These are phyloP conservation scores for Bombus ignitus DNA, from an alignment of 1,140 invertebrate genomes.

Conservation along the genomic window DNA sequence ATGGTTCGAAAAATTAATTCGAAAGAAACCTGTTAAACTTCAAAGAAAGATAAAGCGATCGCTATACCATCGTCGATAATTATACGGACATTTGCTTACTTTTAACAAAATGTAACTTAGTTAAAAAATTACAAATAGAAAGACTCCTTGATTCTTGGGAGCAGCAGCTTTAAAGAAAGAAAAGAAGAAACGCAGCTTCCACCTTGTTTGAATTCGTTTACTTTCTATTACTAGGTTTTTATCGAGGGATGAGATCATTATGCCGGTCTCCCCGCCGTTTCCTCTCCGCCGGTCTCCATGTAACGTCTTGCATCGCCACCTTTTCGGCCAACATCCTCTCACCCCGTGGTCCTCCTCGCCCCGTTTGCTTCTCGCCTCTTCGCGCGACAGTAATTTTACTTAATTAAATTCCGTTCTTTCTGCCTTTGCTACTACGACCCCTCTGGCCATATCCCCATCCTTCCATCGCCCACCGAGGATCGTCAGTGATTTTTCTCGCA, in stretches of 20 bases:
- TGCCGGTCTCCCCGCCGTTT: constrained; percentile 15
- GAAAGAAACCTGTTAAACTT: too few species aligned
- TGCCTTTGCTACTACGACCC: constrained; percentile 65
- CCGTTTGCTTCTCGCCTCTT: constrained; percentile 73
- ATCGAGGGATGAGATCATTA: constrained; percentile 68
- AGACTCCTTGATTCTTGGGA: too few species aligned
- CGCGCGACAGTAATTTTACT: constrained; percentile 83
- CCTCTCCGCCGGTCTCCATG: not conserved
- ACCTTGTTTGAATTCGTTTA: constrained; percentile 59
- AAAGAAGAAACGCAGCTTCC: not conserved
- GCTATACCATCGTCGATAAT: too few species aligned
- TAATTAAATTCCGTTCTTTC: constrained; percentile 84
- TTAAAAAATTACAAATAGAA: too few species aligned
- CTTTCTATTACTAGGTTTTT: constrained; percentile 68
- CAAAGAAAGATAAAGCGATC: too few species aligned
- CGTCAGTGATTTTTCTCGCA: constrained; percentile 72
- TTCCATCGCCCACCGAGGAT: constrained; percentile 40
- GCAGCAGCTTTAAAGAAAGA: too few species aligned
- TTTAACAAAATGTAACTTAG: too few species aligned
- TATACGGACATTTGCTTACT: too few species aligned
- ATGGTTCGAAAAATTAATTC: too few species aligned
- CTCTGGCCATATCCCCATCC: constrained; percentile 45
- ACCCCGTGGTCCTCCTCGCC: not conserved
- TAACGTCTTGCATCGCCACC: constrained; percentile 65
- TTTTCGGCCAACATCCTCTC: constrained; percentile 45